Percentiles rank a stretch among this genome's conserved stretches.
phyloP scores from a whole-genome alignment of 1,140 invertebrate species.

The Bombus cullumanus region DNA sequence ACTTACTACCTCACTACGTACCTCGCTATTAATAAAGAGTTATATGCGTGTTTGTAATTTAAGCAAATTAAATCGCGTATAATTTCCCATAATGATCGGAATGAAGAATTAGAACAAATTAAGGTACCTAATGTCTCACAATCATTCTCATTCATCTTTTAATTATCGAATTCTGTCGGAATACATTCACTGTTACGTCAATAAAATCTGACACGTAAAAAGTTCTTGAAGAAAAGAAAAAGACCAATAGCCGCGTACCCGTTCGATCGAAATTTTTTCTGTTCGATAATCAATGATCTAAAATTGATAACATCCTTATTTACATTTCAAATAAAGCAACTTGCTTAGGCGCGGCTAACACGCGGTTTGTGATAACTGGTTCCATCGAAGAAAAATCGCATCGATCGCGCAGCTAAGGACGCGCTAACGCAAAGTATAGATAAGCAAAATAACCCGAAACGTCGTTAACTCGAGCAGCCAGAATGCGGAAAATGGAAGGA shows the following conservation, averaged over 20 bases:
- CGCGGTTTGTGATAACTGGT: neutral
- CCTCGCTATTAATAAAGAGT: neutral
- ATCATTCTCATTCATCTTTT: neutral
- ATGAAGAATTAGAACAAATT: neutral
- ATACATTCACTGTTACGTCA: neutral
- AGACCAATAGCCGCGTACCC: neutral
- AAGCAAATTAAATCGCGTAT: neutral
- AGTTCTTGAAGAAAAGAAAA: no score
- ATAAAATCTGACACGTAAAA: neutral
- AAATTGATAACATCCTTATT: constrained; percentile 11
- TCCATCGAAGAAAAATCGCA: neutral
- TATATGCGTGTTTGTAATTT: neutral
- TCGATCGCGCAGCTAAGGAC: neutral
- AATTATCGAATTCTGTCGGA: neutral
- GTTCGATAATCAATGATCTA: neutral
- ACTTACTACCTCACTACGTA: neutral
- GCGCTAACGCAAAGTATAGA: neutral
- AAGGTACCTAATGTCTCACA: neutral
- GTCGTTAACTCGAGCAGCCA: constrained; percentile 7
- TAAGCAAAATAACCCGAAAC: neutral
- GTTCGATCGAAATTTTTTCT: neutral
- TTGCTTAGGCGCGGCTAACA: neutral
- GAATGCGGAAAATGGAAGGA: constrained; percentile 45
- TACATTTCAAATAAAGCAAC: neutral
- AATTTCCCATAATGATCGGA: neutral